phyloP scores from a whole-genome alignment of 2,888 invertebrate genomes.

The Caenorhabditis sp. region DNA sequence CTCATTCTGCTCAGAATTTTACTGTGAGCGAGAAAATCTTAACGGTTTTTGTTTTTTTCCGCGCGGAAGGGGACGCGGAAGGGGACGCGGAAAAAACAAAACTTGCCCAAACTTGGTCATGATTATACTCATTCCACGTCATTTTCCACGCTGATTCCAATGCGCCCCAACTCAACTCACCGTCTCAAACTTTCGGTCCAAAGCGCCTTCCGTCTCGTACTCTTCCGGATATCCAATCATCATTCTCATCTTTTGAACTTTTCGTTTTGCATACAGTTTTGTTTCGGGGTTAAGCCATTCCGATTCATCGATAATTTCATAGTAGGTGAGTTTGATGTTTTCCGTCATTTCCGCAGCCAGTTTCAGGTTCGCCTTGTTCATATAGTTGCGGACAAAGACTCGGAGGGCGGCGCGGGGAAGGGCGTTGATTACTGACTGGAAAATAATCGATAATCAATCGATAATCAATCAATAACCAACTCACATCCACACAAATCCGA shows the following conservation, averaged over 20 bases:
- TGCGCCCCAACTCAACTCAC: constrained; percentile 9
- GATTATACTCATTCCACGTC: not conserved
- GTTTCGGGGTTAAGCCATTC: constrained; percentile 30
- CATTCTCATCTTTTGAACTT: constrained; percentile 28
- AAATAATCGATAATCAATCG: not conserved
- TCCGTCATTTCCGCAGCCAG: constrained; percentile 25
- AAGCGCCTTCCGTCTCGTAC: constrained; percentile 35
- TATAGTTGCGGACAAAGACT: constrained; percentile 31
- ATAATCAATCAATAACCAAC: constrained; percentile 4
- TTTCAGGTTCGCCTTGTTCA: constrained; percentile 25
- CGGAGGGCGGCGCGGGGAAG: constrained; percentile 40
- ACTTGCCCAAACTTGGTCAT: not conserved
- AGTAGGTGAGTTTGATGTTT: constrained; percentile 6
- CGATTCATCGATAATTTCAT: constrained; percentile 28
- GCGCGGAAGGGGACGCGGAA: too few relatives aligned
- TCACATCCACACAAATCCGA: not conserved
- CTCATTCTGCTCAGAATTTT: not conserved
- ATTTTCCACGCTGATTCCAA: not conserved
- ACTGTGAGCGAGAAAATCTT: not conserved
- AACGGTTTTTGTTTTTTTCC: not conserved
- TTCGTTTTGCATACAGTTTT: not conserved
- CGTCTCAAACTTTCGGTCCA: constrained; percentile 38
- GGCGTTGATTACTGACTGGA: not conserved
- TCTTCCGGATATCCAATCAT: constrained; percentile 43
- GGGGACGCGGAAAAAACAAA: too few relatives aligned